These are phyloP conservation scores for Orycteropus afer DNA, from an alignment of 2,113 vertebrate species.

Conservation along the genomic window DNA sequence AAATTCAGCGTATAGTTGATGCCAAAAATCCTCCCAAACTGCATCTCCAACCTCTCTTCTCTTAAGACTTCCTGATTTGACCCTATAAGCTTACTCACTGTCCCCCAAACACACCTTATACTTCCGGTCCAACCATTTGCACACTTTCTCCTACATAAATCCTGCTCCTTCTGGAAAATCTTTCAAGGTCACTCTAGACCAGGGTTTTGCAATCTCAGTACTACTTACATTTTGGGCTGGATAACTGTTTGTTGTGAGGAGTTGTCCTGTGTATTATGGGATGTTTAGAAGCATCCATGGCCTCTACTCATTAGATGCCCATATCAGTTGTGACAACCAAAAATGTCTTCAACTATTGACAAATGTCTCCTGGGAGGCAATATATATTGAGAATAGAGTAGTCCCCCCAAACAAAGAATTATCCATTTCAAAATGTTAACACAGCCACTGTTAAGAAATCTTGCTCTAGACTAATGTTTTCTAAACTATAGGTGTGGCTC, in stretches of 20 bases:
- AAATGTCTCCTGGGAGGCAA: neutral
- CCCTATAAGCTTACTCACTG: neutral
- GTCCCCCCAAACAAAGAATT: neutral
- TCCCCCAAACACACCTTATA: neutral
- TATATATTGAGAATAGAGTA: neutral
- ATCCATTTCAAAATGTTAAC: neutral
- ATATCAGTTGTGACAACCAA: neutral
- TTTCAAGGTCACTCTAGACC: neutral
- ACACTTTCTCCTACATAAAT: neutral
- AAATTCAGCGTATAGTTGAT: slow-evolving; percentile 12
- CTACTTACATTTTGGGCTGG: neutral
- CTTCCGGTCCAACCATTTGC: neutral
- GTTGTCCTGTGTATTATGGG: neutral
- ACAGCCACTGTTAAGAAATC: neutral
- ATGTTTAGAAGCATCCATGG: neutral
- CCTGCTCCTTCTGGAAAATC: neutral
- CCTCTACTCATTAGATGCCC: neutral
- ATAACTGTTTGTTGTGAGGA: neutral
- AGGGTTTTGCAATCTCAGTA: neutral
- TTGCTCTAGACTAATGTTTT: neutral
- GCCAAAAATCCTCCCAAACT: neutral
- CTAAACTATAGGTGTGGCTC: neutral
- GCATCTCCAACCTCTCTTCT: neutral
- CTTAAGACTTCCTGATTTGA: no score
- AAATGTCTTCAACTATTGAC: neutral